Evolutionary conservation across 2,888 invertebrate genomes (phyloP), one percentile per base, ranked within the genome.

Genomic region (Cerceris rybyensis): DNA sequence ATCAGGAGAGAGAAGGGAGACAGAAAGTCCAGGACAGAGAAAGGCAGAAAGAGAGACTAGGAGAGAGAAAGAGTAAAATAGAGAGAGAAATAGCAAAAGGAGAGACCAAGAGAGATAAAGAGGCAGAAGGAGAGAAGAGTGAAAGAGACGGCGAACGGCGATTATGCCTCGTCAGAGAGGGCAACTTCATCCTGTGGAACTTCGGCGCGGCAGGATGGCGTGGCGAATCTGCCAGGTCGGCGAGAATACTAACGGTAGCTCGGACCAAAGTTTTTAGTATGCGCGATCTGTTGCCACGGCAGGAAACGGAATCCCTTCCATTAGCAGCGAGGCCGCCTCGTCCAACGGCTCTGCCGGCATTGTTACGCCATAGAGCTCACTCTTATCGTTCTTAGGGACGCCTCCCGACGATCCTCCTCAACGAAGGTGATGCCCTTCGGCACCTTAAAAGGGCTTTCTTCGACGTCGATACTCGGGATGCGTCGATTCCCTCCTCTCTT

Each of bases 251-350:
- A 76, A 76, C 76, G 75, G 68, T 76, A 68, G 76, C 64, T 52
- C 16, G 7, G 55, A 75, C 78, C 78, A 83, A 71, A 78, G 81
- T 85, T 85, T 74, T 91, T 90, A 89, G 89, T 90, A 91, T 90
- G 89, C 89, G 86, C 87, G 89, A 89, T 90, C 87, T 84, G 87
- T 88, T 87, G 88, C 86, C 86, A 78, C 88, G 89, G 87, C 90
- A 91, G 91, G 90, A 91, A 91, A 88, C 88, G 82, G 86, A 88
- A 85, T 89, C 88, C 87, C 88, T 87, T 88, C 86, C 85, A 89
- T 89, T 89, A 87, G 82, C 81, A 49, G 43, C 71, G 69, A 60
- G 17, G 66, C 65, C 59, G 52, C 28, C 28, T 28, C 28, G 28
- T 28, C 28, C 28, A 28, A 52, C 61, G 64, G 57, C 59, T 61